These are phyloP conservation scores for Dione vanillae DNA, from an alignment of 2,888 invertebrate genomes.

Conservation along the genomic window DNA sequence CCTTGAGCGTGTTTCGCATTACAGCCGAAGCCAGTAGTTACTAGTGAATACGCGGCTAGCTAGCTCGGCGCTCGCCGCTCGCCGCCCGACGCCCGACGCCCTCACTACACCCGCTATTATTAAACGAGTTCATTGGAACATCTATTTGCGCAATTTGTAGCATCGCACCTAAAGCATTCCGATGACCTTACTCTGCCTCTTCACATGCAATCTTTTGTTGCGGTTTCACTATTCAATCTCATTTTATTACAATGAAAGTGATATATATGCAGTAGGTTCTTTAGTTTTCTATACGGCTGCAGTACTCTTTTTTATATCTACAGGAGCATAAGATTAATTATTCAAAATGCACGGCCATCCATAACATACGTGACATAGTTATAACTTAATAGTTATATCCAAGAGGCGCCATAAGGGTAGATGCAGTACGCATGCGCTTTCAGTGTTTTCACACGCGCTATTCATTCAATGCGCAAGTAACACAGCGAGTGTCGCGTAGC, in stretches of 20 bases:
- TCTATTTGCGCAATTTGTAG: constrained; percentile 83
- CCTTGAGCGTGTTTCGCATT: constrained; percentile 68
- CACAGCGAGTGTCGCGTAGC: constrained; percentile 57
- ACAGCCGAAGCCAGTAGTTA: constrained; percentile 43
- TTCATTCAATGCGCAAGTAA: constrained; percentile 79
- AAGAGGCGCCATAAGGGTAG: constrained; percentile 54
- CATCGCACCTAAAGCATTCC: constrained; percentile 75
- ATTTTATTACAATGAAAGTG: constrained; percentile 33
- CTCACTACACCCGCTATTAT: constrained; percentile 81
- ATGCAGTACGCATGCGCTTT: constrained; percentile 79
- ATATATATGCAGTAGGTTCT: constrained; percentile 10
- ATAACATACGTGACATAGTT: constrained; percentile 15
- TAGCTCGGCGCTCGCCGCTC: constrained; percentile 52
- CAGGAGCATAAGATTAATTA: background rate
- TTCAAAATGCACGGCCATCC: constrained; percentile 5
- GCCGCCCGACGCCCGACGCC: constrained; percentile 61
- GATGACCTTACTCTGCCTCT: constrained; percentile 73
- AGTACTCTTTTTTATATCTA: background rate
- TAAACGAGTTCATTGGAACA: constrained; percentile 84
- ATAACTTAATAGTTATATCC: constrained; percentile 2
- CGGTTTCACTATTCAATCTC: constrained; percentile 31
- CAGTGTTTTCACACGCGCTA: constrained; percentile 65
- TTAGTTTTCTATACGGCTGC: background rate
- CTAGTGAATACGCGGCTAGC: constrained; percentile 50
- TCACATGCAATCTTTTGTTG: constrained; percentile 50